Conservation (phyloP, 2,888 invertebrate genomes). For the Notodonta ziczac region DNA sequence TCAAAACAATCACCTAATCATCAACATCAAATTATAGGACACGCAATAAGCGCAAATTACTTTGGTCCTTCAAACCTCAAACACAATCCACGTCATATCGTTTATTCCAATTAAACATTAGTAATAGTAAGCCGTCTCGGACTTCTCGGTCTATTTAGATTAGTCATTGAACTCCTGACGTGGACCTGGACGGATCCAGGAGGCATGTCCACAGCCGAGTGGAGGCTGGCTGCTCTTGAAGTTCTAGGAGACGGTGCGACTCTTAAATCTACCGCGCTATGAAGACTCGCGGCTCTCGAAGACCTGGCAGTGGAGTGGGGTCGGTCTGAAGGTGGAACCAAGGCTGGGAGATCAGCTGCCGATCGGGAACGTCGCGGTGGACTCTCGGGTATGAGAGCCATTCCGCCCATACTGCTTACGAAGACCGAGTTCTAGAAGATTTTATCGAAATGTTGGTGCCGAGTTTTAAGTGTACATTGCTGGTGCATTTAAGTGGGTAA, state of each 20-base stretch:
- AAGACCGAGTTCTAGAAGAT: slow-evolving; percentile 92
- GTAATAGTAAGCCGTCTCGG: slow-evolving; percentile 74
- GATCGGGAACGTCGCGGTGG: slow-evolving; percentile 92
- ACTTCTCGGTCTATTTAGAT: slow-evolving; percentile 69
- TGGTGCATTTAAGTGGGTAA: neutral
- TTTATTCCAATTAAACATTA: slow-evolving; percentile 55
- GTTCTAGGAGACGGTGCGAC: slow-evolving; percentile 72
- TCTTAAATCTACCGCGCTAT: slow-evolving; percentile 74
- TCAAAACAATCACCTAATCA: too few relatives aligned
- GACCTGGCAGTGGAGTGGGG: slow-evolving; percentile 65
- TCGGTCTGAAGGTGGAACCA: slow-evolving; percentile 82
- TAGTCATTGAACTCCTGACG: slow-evolving; percentile 67
- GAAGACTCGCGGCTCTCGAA: slow-evolving; percentile 75
- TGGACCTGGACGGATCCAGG: slow-evolving; percentile 73
- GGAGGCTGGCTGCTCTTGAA: slow-evolving; percentile 73
- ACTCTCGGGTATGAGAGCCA: slow-evolving; percentile 87
- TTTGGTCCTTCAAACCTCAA: slow-evolving; percentile 50
- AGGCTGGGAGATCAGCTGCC: slow-evolving; percentile 92
- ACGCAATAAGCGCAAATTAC: slow-evolving; percentile 22
- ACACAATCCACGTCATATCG: slow-evolving; percentile 6
- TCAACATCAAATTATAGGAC: slow-evolving; percentile 1
- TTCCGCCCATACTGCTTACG: slow-evolving; percentile 88
- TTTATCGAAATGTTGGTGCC: slow-evolving; percentile 1
- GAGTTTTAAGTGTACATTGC: neutral
- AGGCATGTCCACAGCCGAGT: slow-evolving; percentile 72